Conservation (phyloP, 2,888 invertebrate genomes). For the Chrysolina americana region DNA sequence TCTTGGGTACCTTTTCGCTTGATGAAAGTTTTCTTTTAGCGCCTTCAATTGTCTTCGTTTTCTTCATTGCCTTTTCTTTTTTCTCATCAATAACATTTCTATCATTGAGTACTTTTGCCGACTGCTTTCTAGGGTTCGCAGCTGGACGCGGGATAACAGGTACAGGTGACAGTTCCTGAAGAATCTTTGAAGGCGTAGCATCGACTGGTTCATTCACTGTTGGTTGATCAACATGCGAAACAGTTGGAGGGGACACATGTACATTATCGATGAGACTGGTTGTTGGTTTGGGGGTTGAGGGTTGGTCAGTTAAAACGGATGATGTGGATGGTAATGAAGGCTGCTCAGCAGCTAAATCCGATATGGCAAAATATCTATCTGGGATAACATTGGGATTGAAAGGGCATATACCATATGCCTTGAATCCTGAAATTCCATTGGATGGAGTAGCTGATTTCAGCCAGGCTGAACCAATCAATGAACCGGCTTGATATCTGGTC, state of each 20-base stretch:
- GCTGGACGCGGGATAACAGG: not conserved
- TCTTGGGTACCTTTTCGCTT: conserved; percentile 7
- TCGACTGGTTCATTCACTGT: conserved; percentile 5
- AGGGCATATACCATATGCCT: conserved; percentile 41
- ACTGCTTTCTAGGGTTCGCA: not conserved
- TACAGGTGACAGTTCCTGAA: conserved; percentile 21
- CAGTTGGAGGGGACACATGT: conserved; percentile 1
- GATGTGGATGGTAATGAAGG: not conserved
- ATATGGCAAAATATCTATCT: conserved; percentile 35
- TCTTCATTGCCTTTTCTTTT: conserved; percentile 20
- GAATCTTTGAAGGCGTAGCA: conserved; percentile 28
- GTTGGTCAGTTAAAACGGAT: not conserved
- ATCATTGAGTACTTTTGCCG: conserved; percentile 16
- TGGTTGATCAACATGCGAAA: conserved; percentile 1
- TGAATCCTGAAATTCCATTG: conserved; percentile 37
- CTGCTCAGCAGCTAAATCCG: conserved; percentile 24
- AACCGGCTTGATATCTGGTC: conserved; percentile 3
- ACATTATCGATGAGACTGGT: not conserved
- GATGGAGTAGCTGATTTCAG: conserved; percentile 32
- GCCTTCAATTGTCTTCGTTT: not conserved
- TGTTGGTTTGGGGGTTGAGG: not conserved
- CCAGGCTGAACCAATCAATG: conserved; percentile 1
- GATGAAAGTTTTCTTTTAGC: conserved; percentile 16
- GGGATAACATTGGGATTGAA: conserved; percentile 36
- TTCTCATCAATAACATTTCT: not conserved